phyloP scores from a whole-genome alignment of 2,797 vertebrate species.

The Danio kyathit region DNA sequence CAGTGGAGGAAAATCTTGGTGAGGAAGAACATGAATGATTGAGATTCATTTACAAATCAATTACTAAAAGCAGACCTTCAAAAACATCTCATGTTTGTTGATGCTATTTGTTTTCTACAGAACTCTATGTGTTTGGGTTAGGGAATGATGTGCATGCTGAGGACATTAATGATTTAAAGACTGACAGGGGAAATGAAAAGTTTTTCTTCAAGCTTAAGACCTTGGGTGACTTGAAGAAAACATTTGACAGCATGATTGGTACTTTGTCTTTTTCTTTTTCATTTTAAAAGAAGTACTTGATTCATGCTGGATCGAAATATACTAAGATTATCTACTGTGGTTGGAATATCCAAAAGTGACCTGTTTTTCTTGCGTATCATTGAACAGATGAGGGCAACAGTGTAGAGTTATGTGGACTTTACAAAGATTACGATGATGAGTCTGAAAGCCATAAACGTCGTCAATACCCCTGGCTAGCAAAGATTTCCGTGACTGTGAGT shows the following conservation, averaged over 20 bases:
- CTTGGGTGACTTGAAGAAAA: slow-evolving; percentile 56
- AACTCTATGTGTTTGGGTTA: slow-evolving; percentile 78
- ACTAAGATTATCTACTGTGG: neutral
- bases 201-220: slow-evolving; percentile 70
- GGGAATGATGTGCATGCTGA: slow-evolving; percentile 60
- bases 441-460: neutral
- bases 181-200: slow-evolving; percentile 68
- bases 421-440: slow-evolving; percentile 47
- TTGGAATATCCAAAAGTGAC: neutral
- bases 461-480: slow-evolving; percentile 73
- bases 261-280: slow-evolving; percentile 25
- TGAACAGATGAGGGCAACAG: slow-evolving; percentile 69
- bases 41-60: neutral
- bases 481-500: slow-evolving; percentile 70
- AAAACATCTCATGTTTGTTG: neutral
- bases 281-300: neutral
- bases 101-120: slow-evolving; percentile 56
- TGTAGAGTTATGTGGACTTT: slow-evolving; percentile 76
- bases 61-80: neutral
- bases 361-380: neutral
- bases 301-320: neutral
- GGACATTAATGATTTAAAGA: slow-evolving; percentile 70
- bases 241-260: slow-evolving; percentile 77
- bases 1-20: slow-evolving; percentile 72
- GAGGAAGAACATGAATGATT: slow-evolving; percentile 24